These are phyloP conservation scores for Cephalopholis sonnerati DNA, from an alignment of 2,113 vertebrate genomes.

Conservation along the genomic window DNA sequence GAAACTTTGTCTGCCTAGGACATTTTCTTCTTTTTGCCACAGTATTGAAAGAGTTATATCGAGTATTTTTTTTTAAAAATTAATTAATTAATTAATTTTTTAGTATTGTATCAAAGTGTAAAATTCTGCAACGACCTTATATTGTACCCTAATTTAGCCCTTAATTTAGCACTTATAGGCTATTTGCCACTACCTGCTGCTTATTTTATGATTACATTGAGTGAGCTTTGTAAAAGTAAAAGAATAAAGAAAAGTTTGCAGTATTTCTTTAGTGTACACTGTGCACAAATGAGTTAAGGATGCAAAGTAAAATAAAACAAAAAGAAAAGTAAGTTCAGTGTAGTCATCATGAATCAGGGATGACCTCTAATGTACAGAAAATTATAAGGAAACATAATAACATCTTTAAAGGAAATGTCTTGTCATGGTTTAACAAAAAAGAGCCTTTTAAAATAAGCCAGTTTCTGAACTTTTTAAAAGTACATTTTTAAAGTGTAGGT, in stretches of 20 bases:
- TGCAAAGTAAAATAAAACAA: not conserved
- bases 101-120: too few relatives aligned
- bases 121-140: too few relatives aligned
- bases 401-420: not conserved
- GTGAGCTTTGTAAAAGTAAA: not conserved
- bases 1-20: too few relatives aligned
- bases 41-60: too few relatives aligned
- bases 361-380: too few relatives aligned
- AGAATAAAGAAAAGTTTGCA: not conserved
- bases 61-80: too few relatives aligned
- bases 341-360: not conserved
- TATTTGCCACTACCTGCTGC: not conserved
- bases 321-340: not conserved
- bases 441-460: not conserved
- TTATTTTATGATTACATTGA: not conserved
- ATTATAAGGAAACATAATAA: not conserved
- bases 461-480: not conserved
- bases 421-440: not conserved
- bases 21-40: too few relatives aligned
- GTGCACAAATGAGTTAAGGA: not conserved
- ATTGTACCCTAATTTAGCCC: too few relatives aligned
- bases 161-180: not conserved
- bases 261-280: not conserved
- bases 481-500: not conserved
- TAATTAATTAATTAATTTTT: too few relatives aligned